Evolutionary conservation across 2,888 invertebrate species (phyloP), one percentile per base, ranked within the genome.

Genomic region (Luperina nickerlii): DNA sequence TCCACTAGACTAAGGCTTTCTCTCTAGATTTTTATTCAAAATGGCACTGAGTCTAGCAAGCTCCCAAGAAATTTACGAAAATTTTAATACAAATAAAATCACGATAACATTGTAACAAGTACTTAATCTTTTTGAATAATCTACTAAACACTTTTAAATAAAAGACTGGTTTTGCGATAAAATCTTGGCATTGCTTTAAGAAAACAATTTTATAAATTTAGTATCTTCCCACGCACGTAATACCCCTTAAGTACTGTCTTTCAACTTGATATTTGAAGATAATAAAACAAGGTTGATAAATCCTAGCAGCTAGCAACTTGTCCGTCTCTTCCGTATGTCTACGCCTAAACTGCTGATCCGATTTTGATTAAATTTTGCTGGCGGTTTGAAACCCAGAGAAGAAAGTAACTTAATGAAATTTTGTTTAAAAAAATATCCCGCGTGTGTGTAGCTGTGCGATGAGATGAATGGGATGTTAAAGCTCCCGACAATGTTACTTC

Each of bases 291-390:
- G 27, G 32, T 67, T 20, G 20, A 7, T 62, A 32, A 54, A 60
- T 45, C 32, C 9, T 24, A 3, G 38, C 54, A 48, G 13, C 38
- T 60, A 18, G 60, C 51, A 57, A n/a, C 15, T 7, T 42, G 15
- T 4, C n/a, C 24, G 51, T 54, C 11, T 67, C 24, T 81, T 73
- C 54, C 62, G 38, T 57, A 38, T 6, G 18, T 48, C 45, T 63
- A 32, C n/a, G 71, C 27, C 15, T n/a, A 54, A 79, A 60, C 42
- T 74, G 24, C 32, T 65, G 20, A 82, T 51, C 42, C 24, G 32
- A 45, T 60, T 63, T 69, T 76, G 8, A 75, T 81, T 76, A 70
- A 20, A 76, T 75, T 70, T 42, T 1, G 42, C 32, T 42, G 48
- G 1, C 20, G 24, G 32, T 65, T 3, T 24, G 45, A 54, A 13